Conservation (phyloP, 2,113 vertebrate genomes). For the Himantopus leucocephalus region DNA sequence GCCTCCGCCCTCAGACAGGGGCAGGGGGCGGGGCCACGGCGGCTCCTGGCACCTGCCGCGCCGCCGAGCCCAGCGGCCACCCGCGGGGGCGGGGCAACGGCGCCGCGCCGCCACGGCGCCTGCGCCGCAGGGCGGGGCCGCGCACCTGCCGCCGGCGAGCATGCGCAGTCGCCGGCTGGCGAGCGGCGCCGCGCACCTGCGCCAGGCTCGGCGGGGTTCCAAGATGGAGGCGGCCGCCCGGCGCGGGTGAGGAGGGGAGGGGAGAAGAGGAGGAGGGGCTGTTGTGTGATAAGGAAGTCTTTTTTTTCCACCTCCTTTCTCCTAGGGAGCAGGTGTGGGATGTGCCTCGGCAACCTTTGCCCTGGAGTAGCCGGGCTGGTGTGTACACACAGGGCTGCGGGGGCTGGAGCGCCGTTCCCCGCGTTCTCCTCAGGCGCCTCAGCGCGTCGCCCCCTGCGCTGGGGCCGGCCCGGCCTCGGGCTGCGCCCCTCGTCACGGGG, state of each 20-base stretch:
- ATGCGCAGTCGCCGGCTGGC: background rate
- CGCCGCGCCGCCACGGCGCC: background rate
- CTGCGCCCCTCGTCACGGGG: background rate
- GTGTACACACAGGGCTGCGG: background rate
- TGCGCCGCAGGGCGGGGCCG: background rate
- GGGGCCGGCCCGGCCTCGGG: background rate
- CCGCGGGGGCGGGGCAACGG: background rate
- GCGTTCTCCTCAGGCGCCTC: background rate
- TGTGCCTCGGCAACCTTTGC: background rate
- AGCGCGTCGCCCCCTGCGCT: too few relatives aligned
- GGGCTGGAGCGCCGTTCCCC: background rate
- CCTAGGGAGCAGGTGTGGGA: background rate
- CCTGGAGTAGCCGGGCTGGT: background rate
- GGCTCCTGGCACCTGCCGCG: conserved; percentile 13
- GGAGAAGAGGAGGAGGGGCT: background rate
- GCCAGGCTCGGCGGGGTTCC: background rate
- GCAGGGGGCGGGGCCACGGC: background rate
- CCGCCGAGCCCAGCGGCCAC: background rate
- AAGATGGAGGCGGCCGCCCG: background rate
- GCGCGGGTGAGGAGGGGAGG: background rate
- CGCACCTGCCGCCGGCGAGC: background rate
- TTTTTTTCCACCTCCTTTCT: background rate
- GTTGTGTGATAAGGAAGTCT: background rate
- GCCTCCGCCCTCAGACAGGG: background rate
- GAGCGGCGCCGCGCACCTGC: background rate